Evolutionary conservation across 2,888 invertebrate species (phyloP), one percentile per base, ranked within the genome.

Genomic region (Rhingia campestris): DNA sequence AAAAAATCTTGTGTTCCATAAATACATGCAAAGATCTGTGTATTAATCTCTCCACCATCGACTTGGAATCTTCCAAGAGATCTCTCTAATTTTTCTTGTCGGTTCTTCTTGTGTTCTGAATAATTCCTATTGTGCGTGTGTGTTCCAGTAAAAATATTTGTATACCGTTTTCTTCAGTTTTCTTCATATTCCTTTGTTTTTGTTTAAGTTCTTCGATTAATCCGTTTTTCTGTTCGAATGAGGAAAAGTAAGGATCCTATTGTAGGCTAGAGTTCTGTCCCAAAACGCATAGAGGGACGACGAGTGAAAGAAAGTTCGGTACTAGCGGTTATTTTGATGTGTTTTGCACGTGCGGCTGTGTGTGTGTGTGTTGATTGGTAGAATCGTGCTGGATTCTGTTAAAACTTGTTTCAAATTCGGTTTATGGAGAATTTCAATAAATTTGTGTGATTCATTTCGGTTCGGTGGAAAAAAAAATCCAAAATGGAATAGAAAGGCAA

Each of bases 11-110:
- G 45, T 70, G 64, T 64, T 69, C 39, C 56, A 63, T 64, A 47
- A 10, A 37, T 39, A 39, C 41, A 54, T 39, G 47, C 37, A 33
- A 7, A 7, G 14, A 51, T 59, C 10, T n/a, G 32, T 67, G 41
- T 63, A 64, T 61, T 61, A 43, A 80, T 74, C 74, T 74, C 73
- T 79, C 54, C 56, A 74, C 54, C 12, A 35, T 12, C 35, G 22
- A 47, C 66, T 72, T 81, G 81, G 81, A 81, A 81, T 37, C 12
- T 81, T 76, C 72, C 76, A 64, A 64, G 51, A 58, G 51, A 58
- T 58, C 61, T 53, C 61, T 63, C 67, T 37, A 6, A 41, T 64
- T 70, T 59, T 53, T 53, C 69, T 58, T 49, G 14, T 69, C 22
- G 2, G 2, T 22, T 22, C 22, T 54, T 59, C 53, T 67, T 54